These are phyloP conservation scores for Hirundichthys speculiger DNA, from an alignment of 2,113 vertebrate species.

Conservation along the genomic window DNA sequence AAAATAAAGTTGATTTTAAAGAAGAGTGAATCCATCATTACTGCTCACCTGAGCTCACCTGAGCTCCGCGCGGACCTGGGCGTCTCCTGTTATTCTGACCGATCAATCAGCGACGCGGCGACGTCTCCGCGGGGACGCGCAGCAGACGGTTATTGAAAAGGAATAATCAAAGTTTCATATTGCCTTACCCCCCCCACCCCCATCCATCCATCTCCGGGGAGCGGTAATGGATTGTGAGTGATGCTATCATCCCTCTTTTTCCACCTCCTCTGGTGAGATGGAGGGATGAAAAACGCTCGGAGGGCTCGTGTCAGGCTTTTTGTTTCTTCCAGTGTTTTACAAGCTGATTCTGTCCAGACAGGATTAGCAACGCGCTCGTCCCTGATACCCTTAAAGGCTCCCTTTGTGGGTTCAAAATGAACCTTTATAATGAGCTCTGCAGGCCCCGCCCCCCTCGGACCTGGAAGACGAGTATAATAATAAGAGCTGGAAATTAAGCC, in stretches of 20 bases:
- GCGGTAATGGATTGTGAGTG: conserved; percentile 79
- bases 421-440: conserved; percentile 58
- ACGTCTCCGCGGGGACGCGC: conserved; percentile 47
- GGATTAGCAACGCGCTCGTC: conserved; percentile 51
- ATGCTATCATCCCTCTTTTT: conserved; percentile 71
- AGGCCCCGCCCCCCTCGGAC: conserved; percentile 30
- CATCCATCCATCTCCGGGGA: conserved; percentile 58
- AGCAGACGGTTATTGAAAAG: conserved; percentile 66
- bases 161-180: conserved; percentile 72
- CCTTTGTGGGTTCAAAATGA: conserved; percentile 57
- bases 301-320: conserved; percentile 64
- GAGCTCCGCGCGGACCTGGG: too few relatives aligned
- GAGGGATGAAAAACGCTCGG: conserved; percentile 58
- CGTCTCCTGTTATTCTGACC: conserved; percentile 48
- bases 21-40: conserved; percentile 44
- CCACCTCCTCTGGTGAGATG: conserved; percentile 45
- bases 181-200: conserved; percentile 39
- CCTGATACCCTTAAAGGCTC: conserved; percentile 28
- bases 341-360: conserved; percentile 49
- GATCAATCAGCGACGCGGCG: conserved; percentile 56
- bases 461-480: conserved; percentile 44
- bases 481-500: conserved; percentile 49
- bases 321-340: conserved; percentile 68
- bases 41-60: too few relatives aligned
- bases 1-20: conserved; percentile 53